Evolutionary conservation across 2,797 vertebrate genomes (phyloP).

Genomic region (Setipinna tenuifilis): DNA sequence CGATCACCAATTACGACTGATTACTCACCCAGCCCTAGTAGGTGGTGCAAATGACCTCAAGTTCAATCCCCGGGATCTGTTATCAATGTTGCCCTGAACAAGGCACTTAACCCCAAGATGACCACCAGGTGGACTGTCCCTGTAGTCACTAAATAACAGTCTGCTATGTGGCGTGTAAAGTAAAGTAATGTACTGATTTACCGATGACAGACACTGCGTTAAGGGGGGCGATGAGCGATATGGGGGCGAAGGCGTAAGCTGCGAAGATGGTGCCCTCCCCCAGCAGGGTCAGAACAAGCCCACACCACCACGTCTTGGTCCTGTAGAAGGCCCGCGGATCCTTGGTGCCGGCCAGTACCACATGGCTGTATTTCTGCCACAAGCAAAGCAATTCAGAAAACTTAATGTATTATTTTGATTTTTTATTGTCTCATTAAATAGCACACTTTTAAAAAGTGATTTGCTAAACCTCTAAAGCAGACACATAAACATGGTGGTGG

Average conservation of each 20-base stretch:
- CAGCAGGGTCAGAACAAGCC: constrained; percentile 82
- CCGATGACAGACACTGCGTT: constrained; percentile 89
- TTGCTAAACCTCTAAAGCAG: too few species aligned
- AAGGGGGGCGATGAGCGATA: constrained; percentile 88
- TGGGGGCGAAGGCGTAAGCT: constrained; percentile 91
- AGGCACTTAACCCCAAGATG: too few species aligned
- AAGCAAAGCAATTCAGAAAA: constrained; percentile 16
- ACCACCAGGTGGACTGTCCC: too few species aligned
- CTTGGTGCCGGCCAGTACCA: constrained; percentile 84
- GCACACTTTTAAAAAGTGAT: background rate
- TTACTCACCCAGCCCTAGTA: too few species aligned
- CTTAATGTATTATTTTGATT: background rate
- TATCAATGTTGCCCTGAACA: too few species aligned
- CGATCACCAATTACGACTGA: too few species aligned
- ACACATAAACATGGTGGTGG: too few species aligned
- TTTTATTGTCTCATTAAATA: background rate
- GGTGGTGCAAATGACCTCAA: too few species aligned
- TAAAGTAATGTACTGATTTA: constrained; percentile 61
- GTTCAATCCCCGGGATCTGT: too few species aligned
- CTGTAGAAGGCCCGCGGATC: constrained; percentile 87
- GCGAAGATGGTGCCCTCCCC: constrained; percentile 89
- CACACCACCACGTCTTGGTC: constrained; percentile 95
- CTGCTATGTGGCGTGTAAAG: background rate
- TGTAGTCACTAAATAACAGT: too few species aligned
- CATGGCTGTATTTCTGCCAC: constrained; percentile 90